Evolutionary conservation across 2,797 vertebrate species (phyloP).

Genomic region (Discoglossus pictus): DNA sequence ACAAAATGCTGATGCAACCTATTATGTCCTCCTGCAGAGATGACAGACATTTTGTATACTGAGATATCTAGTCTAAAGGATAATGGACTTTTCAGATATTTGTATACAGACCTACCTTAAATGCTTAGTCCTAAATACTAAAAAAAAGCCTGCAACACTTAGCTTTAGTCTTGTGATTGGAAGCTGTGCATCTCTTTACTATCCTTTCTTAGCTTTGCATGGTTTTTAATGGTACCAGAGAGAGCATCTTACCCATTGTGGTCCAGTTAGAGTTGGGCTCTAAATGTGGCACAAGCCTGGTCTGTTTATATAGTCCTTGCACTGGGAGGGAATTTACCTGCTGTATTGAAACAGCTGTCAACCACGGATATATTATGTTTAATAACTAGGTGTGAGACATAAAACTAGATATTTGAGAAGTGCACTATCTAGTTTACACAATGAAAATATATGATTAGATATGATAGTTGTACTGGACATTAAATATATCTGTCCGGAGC

Average conservation of each 20-base stretch:
- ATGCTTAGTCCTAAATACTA: too few relatives aligned
- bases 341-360: slow-evolving; percentile 31
- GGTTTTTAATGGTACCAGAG: too few relatives aligned
- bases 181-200: too few relatives aligned
- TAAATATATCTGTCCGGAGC: slow-evolving; percentile 5
- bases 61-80: too few relatives aligned
- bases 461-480: neutral
- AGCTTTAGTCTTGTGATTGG: too few relatives aligned
- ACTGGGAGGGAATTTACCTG: slow-evolving; percentile 22
- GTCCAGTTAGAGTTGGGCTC: slow-evolving; percentile 45
- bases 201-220: too few relatives aligned
- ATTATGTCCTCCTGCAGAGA: too few relatives aligned
- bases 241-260: slow-evolving; percentile 39
- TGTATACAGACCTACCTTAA: too few relatives aligned
- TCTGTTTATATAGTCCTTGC: slow-evolving; percentile 25
- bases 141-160: too few relatives aligned
- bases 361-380: slow-evolving; percentile 41
- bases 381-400: slow-evolving; percentile 40
- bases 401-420: slow-evolving; percentile 15
- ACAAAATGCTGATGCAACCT: too few relatives aligned
- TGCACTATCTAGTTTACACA: slow-evolving; percentile 28
- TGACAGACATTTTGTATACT: too few relatives aligned
- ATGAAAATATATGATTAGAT: slow-evolving; percentile 12
- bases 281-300: neutral
- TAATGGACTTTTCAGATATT: too few relatives aligned